Conservation (phyloP, 30 jellyfish, hydroid and myxozoan species). For the Mastigias papua region DNA sequence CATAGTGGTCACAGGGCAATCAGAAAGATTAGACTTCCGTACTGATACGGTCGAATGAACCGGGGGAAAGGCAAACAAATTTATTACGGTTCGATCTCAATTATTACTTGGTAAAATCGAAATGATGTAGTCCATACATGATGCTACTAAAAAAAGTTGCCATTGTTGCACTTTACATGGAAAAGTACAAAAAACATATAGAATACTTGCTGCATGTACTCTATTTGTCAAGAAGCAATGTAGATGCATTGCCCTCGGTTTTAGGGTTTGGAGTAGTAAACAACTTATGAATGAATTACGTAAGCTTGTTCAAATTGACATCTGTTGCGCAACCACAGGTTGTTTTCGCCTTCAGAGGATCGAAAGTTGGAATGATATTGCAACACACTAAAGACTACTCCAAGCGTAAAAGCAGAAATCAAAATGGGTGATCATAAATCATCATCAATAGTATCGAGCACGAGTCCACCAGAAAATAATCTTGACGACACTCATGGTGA, state of each 20-base stretch:
- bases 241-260: constrained; percentile 23
- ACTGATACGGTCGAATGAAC: neutral
- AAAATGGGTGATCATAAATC: constrained; percentile 22
- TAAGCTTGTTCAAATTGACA: constrained; percentile 25
- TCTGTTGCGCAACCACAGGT: constrained; percentile 77
- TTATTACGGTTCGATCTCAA: too few species aligned
- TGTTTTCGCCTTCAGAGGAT: constrained; percentile 19
- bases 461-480: constrained; percentile 23
- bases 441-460: constrained; percentile 30
- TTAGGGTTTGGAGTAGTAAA: constrained; percentile 12
- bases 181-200: too few species aligned
- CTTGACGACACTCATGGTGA: neutral
- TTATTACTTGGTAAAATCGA: too few species aligned
- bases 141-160: too few species aligned
- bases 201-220: too few species aligned
- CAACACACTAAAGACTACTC: constrained; percentile 29
- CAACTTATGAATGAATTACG: constrained; percentile 80
- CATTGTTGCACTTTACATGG: too few species aligned
- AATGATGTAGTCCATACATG: too few species aligned
- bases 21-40: neutral
- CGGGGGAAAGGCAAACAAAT: too few species aligned
- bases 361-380: constrained; percentile 14
- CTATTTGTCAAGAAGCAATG: neutral
- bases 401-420: neutral
- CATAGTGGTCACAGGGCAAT: neutral